Evolutionary conservation across 1,140 invertebrate species (phyloP).

Genomic region (Brachionus rubens): DNA sequence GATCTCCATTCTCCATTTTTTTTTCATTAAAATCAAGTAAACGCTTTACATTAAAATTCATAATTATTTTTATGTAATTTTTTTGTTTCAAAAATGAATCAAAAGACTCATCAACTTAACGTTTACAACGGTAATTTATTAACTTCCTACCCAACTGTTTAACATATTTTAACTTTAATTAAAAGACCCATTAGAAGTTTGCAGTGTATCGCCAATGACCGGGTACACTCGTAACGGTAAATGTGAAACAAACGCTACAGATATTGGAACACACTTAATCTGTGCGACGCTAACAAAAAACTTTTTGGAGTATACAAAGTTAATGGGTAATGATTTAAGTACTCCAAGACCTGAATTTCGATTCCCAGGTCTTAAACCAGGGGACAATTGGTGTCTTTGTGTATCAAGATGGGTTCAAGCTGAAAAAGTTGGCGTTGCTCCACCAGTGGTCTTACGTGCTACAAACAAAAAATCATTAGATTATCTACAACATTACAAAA

Average conservation of each 20-base stretch:
- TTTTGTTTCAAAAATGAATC: neutral
- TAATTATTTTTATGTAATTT: too few species aligned
- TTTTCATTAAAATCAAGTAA: too few species aligned
- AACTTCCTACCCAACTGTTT: neutral
- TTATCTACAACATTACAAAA: neutral
- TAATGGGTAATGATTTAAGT: constrained; percentile 14
- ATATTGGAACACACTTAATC: constrained; percentile 16
- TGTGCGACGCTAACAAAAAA: constrained; percentile 9
- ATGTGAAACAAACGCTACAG: constrained; percentile 3
- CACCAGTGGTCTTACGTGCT: constrained; percentile 12
- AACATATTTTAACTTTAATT: neutral
- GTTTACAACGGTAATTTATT: neutral
- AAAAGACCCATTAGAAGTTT: neutral
- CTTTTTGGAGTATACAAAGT: constrained; percentile 26
- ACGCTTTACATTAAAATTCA: too few species aligned
- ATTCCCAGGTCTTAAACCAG: constrained; percentile 10
- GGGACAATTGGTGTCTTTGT: constrained; percentile 35
- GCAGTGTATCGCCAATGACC: constrained; percentile 9
- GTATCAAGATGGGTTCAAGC: constrained; percentile 26
- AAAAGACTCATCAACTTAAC: neutral
- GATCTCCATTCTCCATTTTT: too few species aligned
- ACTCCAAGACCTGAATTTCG: neutral
- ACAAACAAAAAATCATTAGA: constrained; percentile 10
- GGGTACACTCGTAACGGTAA: constrained; percentile 1
- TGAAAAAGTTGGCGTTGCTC: neutral